Base-by-base conservation (phyloP, 2,113 vertebrate genomes). In the Callospermophilus lateralis region DNA sequence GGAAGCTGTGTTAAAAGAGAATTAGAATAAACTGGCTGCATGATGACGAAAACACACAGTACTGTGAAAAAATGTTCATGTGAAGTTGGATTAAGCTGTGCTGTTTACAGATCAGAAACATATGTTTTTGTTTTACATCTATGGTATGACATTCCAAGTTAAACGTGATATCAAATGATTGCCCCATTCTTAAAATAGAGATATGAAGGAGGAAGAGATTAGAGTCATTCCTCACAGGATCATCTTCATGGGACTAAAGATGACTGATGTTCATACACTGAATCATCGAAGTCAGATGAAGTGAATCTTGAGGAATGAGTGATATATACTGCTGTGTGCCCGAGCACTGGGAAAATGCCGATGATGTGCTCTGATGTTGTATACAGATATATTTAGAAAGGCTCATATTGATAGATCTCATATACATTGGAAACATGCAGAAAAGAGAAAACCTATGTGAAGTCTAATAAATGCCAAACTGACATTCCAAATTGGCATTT, bases 391-490 rank as follows among this genome's bases (percentile, higher is more conserved):
- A 63, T 28, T 28, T 63, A 28, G 61, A 79, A 70, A 53, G 86
- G 8, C 53, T 93, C 11, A 13, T 85, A 94, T 28, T 76, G 48
- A 65, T 30, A 74, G 2, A 93, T 61, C 32, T 67, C 39, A n/a
- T 45, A 77, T 17, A 81, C 20, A 73, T 2, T 76, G 53, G 74
- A 96, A 73, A 42, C 53, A 70, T 53, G 9, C 32, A 70, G 32
- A 39, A 76, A 85, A 68, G 79, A 92, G 73, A 77, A 94, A 63
- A 76, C 0, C 22, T 34, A 8, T 30, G 24, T 77, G 42, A 68
- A 91, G 15, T 42, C 48, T 86, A 89, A 72, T 58, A 72, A 93
- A 91, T 53, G n/a, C 76, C 48, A 87, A 87, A 37, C 65, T 84
- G 19, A 22, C 87, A 42, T 87, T 63, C 51, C 26, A 85, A 83